Evolutionary conservation across 2,797 vertebrate species (phyloP).

Genomic region (Adelosebastes latens): DNA sequence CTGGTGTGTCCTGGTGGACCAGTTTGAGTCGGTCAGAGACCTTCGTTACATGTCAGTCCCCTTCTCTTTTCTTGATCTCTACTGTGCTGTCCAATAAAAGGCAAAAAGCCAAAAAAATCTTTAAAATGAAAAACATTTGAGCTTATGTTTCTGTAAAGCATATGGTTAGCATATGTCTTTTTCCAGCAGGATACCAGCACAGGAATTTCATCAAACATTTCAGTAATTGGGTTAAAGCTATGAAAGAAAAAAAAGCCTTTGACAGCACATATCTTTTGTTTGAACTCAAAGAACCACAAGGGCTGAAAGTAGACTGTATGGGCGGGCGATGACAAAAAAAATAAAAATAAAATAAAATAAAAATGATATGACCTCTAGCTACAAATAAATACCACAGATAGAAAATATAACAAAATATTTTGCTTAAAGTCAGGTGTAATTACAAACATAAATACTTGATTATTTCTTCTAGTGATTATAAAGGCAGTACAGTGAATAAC

Average conservation of each 20-base stretch:
- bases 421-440: constrained; percentile 82
- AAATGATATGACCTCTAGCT: constrained; percentile 77
- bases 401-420: constrained; percentile 84
- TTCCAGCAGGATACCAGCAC: constrained; percentile 69
- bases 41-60: constrained; percentile 16
- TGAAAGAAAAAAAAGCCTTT: constrained; percentile 51
- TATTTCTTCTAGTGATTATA: constrained; percentile 83
- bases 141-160: constrained; percentile 76
- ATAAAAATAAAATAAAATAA: constrained; percentile 32
- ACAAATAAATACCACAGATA: constrained; percentile 89
- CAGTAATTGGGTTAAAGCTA: constrained; percentile 72
- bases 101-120: constrained; percentile 18
- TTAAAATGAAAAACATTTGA: constrained; percentile 59
- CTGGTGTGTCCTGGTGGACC: constrained; percentile 1
- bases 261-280: constrained; percentile 53
- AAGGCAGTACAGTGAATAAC: constrained; percentile 76
- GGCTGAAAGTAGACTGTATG: constrained; percentile 32
- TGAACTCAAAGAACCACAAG: constrained; percentile 48
- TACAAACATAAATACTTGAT: constrained; percentile 88
- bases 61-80: constrained; percentile 39
- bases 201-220: constrained; percentile 71
- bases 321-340: constrained; percentile 29
- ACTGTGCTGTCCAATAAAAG: constrained; percentile 22
- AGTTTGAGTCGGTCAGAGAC: constrained; percentile 27
- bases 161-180: constrained; percentile 68